These are phyloP conservation scores for Bombycilla garrulus DNA, from an alignment of 2,113 vertebrate genomes.

Conservation along the genomic window DNA sequence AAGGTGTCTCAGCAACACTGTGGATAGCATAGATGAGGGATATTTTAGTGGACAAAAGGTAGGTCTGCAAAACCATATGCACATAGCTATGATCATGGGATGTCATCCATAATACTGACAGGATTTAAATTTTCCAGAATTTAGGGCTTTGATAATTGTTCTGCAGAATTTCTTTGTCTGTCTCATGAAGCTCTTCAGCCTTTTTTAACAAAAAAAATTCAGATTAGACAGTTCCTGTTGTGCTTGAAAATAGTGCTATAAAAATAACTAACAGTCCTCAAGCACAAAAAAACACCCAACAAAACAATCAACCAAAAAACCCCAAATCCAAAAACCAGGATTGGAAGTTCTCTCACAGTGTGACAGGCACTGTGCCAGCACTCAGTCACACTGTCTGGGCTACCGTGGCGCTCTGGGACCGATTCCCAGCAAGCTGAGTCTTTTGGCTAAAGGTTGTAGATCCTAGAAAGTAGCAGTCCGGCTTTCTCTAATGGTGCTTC, in stretches of 20 bases:
- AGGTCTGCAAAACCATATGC: not conserved
- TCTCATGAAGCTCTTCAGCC: not conserved
- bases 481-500: not conserved
- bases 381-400: not conserved
- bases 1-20: not conserved
- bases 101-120: not conserved
- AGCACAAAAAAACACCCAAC: not conserved
- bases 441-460: not conserved
- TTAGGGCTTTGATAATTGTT: not conserved
- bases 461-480: not conserved
- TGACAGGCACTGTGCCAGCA: not conserved
- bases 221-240: not conserved
- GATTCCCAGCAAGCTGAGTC: not conserved
- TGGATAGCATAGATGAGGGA: not conserved
- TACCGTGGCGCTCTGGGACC: rapidly evolving
- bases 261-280: not conserved
- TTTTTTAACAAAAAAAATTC: not conserved
- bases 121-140: not conserved
- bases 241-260: not conserved
- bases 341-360: not conserved
- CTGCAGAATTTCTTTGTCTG: not conserved
- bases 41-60: not conserved
- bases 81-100: not conserved
- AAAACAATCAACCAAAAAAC: not conserved
- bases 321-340: not conserved